These are phyloP conservation scores for Polyommatus iphigenia DNA, from an alignment of 2,888 invertebrate genomes.

Conservation along the genomic window DNA sequence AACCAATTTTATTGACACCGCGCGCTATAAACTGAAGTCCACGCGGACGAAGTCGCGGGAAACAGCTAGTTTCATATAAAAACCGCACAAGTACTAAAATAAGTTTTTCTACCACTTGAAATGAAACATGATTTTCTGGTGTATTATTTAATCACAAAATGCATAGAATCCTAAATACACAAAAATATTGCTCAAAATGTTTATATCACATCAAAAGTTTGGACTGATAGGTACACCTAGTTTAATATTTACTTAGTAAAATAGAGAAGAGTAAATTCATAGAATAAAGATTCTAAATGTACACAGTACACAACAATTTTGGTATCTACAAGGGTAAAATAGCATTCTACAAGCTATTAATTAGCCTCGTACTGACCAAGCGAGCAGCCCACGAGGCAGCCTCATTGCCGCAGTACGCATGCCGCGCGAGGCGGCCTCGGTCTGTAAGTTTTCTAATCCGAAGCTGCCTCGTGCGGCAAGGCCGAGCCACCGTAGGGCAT, in stretches of 20 bases:
- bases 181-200: not conserved
- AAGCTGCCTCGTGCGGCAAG: too few relatives aligned
- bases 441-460: too few relatives aligned
- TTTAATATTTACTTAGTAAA: not conserved
- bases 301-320: slow-evolving; percentile 57
- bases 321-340: not conserved
- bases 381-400: too few relatives aligned
- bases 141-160: not conserved
- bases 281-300: slow-evolving; percentile 45
- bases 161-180: not conserved
- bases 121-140: not conserved
- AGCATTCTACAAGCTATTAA: not conserved
- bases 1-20: too few relatives aligned
- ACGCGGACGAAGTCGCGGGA: too few relatives aligned
- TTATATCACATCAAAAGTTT: slow-evolving; percentile 24
- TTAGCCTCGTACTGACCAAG: too few relatives aligned
- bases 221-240: not conserved
- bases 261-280: slow-evolving; percentile 22
- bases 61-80: too few relatives aligned
- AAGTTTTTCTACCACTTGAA: not conserved
- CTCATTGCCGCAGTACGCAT: too few relatives aligned
- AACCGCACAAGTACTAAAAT: too few relatives aligned
- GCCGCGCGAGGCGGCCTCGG: too few relatives aligned
- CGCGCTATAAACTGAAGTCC: too few relatives aligned
- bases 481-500: too few relatives aligned